Conservation (phyloP, 2,113 vertebrate genomes). For the Hepsetus odoe region DNA sequence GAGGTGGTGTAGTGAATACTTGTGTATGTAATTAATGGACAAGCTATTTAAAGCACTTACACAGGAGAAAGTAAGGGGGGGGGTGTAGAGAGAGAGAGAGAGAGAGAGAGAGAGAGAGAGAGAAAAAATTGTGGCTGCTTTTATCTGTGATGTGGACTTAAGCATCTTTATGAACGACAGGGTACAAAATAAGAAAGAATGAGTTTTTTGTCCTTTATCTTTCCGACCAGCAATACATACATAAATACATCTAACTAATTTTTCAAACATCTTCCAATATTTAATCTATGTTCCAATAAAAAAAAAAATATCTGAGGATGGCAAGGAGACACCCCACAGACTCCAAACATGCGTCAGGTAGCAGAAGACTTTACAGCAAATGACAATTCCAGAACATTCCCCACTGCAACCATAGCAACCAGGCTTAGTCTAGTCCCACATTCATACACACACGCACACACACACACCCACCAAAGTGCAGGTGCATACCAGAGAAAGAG, state of each 20-base stretch:
- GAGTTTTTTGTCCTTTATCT: not conserved
- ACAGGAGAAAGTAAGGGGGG: not conserved
- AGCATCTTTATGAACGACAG: too few relatives aligned
- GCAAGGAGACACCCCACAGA: conserved; percentile 27
- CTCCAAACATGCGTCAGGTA: conserved; percentile 37
- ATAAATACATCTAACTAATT: not conserved
- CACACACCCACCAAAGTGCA: conserved; percentile 32
- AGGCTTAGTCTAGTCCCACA: conserved; percentile 13
- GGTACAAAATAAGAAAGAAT: not conserved
- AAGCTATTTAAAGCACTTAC: conserved; percentile 71
- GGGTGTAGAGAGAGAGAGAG: not conserved
- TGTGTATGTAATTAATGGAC: conserved; percentile 71
- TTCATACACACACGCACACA: not conserved
- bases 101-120: not conserved
- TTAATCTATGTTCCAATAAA: not conserved
- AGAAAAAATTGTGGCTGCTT: too few relatives aligned
- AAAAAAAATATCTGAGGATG: not conserved
- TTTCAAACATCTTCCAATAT: not conserved
- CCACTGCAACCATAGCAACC: conserved; percentile 50
- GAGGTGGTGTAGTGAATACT: conserved; percentile 68
- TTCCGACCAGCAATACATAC: too few relatives aligned
- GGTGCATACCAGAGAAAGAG: conserved; percentile 39
- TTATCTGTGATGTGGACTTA: too few relatives aligned
- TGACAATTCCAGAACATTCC: conserved; percentile 43
- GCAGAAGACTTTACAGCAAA: conserved; percentile 28